Conservation (phyloP, 2,888 invertebrate genomes). For the Drosophila meridionalis region DNA sequence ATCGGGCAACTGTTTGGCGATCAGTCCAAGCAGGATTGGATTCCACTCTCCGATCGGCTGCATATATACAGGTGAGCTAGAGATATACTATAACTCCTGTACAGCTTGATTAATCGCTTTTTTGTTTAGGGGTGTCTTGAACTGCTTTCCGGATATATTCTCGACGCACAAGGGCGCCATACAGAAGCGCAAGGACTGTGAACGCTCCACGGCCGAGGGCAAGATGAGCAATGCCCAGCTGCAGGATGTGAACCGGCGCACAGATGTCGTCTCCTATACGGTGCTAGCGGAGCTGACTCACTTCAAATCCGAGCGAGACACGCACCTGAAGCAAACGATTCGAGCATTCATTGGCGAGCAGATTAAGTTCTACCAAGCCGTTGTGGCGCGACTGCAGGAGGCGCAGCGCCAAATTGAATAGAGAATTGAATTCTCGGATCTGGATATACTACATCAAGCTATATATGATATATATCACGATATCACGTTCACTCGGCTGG, state of each 20-base stretch:
- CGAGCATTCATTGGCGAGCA: slow-evolving; percentile 94
- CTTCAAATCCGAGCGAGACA: slow-evolving; percentile 94
- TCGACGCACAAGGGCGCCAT: slow-evolving; percentile 95
- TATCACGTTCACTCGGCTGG: slow-evolving; percentile 47
- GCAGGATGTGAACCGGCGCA: slow-evolving; percentile 92
- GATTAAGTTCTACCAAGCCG: slow-evolving; percentile 95
- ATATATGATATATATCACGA: slow-evolving; percentile 8
- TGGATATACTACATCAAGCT: slow-evolving; percentile 9
- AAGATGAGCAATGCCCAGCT: slow-evolving; percentile 93
- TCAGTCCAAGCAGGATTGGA: slow-evolving; percentile 95
- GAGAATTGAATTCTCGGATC: background rate
- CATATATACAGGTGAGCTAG: slow-evolving; percentile 90
- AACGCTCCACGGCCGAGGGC: slow-evolving; percentile 91
- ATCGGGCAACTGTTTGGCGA: slow-evolving; percentile 96
- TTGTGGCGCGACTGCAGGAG: slow-evolving; percentile 90
- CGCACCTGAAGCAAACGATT: slow-evolving; percentile 94
- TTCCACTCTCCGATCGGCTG: slow-evolving; percentile 94
- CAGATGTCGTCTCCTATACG: slow-evolving; percentile 96
- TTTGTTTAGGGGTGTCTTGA: slow-evolving; percentile 90
- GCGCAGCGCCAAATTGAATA: slow-evolving; percentile 86
- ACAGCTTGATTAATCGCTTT: background rate
- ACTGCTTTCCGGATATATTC: slow-evolving; percentile 95
- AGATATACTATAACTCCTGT: background rate
- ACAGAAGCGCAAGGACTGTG: slow-evolving; percentile 95
- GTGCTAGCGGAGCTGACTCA: slow-evolving; percentile 97